Percentiles rank a stretch among this genome's conserved stretches.
Evolutionary conservation across 2,113 vertebrate genomes (phyloP).

Genomic region (Ciconia stormi): DNA sequence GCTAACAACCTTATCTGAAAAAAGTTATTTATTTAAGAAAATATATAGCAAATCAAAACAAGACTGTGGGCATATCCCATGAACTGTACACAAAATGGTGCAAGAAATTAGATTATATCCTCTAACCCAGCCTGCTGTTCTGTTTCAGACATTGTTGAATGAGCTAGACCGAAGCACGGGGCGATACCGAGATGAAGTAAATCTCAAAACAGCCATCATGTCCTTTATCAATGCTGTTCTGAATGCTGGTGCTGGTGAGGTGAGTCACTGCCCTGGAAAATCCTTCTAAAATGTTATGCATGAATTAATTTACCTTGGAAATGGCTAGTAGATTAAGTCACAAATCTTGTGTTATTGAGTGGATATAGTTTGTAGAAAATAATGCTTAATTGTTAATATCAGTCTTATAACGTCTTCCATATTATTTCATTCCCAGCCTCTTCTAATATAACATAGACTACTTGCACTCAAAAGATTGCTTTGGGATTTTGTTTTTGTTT

Average conservation of each 20-base stretch:
- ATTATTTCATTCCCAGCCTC: neutral
- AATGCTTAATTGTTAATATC: neutral
- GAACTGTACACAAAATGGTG: neutral
- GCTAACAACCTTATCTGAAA: neutral
- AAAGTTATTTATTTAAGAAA: neutral
- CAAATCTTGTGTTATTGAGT: neutral
- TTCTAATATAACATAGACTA: neutral
- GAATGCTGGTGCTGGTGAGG: slow-evolving; percentile 94
- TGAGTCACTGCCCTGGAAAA: slow-evolving; percentile 61
- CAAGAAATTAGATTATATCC: neutral
- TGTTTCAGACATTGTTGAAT: slow-evolving; percentile 86
- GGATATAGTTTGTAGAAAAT: neutral
- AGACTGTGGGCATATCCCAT: neutral
- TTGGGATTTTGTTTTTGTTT: neutral
- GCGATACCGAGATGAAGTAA: slow-evolving; percentile 94
- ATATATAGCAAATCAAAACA: neutral
- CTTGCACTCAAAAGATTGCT: neutral
- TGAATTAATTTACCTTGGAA: neutral
- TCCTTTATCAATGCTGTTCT: slow-evolving; percentile 98
- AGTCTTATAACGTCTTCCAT: neutral
- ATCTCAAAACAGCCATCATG: slow-evolving; percentile 97
- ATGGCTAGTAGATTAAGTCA: neutral
- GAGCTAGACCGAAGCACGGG: slow-evolving; percentile 93
- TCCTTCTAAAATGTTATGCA: neutral
- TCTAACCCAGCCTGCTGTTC: neutral